A percentile compares a stretch with the other conserved stretches of the same genome.
phyloP scores from a whole-genome alignment of 2,888 invertebrate species.

The Drosophila aldrichi region DNA sequence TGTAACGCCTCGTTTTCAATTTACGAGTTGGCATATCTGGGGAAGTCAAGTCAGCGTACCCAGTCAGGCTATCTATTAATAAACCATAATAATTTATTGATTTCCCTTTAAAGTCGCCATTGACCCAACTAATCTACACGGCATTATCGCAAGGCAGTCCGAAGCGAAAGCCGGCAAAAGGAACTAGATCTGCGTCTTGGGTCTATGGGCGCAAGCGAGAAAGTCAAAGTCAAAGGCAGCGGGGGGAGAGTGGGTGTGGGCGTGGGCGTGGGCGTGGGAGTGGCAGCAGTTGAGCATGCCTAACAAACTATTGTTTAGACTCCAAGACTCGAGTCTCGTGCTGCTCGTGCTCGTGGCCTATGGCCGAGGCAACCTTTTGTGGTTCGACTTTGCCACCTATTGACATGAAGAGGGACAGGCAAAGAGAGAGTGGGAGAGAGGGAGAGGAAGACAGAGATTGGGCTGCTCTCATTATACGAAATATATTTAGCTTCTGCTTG shows the following conservation, averaged over 20 bases:
- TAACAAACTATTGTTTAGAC: conserved; percentile 68
- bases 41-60: conserved; percentile 31
- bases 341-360: conserved; percentile 49
- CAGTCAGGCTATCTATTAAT: conserved; percentile 65
- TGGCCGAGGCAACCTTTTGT: conserved; percentile 59
- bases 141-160: conserved; percentile 58
- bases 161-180: conserved; percentile 23
- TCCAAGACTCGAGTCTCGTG: conserved; percentile 31
- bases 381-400: conserved; percentile 59
- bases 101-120: conserved; percentile 69
- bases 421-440: too few species aligned
- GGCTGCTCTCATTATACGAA: conserved; percentile 64
- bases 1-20: conserved; percentile 60
- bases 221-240: conserved; percentile 38
- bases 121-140: conserved; percentile 78
- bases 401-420: conserved; percentile 39
- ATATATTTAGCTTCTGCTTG: conserved; percentile 63
- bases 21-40: conserved; percentile 59
- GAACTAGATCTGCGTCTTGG: conserved; percentile 21
- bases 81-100: conserved; percentile 81
- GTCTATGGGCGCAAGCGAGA: conserved; percentile 7
- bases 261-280: neutral
- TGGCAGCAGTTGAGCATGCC: conserved; percentile 40
- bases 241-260: neutral
- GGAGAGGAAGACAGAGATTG: neutral